Evolutionary conservation across 1,140 invertebrate genomes (phyloP), one percentile per base, ranked within the genome.

Genomic region (Euwallacea similis): DNA sequence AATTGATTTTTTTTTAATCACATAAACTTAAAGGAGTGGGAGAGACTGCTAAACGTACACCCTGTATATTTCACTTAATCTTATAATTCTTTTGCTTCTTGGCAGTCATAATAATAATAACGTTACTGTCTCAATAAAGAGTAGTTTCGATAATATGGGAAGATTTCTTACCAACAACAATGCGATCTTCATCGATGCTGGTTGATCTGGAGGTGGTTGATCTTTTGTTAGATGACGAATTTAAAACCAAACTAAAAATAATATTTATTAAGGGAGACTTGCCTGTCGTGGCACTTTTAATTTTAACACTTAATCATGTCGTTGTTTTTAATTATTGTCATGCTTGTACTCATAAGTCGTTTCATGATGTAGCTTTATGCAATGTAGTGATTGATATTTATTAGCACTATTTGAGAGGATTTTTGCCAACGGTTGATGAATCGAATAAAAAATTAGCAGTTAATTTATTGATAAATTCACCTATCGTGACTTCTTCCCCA

Each of bases 151-250:
- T 8, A 56, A 4, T 16, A 15, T 56, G 54, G 16, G 16, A 13
- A 56, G 16, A 56, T 9, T 61, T 15, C 65, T 60, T 69, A 69
- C 67, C 67, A n/a, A 63, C 41, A 53, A 69, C 54, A 3, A 69
- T 53, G 11, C 47, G 41, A 13, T 69, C 67, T 16, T 66, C 54
- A 16, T 69, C 67, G 13, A 55, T 56, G 7, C 16, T 55, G 15
- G 59, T 54, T 7, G 60, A 54, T 7, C 11, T 42, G 6, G 59
- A 62, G 10, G 60, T 62, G 2, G 43, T 53, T 46, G 67, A 54
- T 54, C 11, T 54, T 44, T 63, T 69, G 9, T 63, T 69, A 13
- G 44, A 54, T 8, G 67, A 63, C 7, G 67, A 63, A 55, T 69
- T 69, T 15, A 62, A 15, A 15, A 55, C 44, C 50, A 69, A 15